phyloP scores from a whole-genome alignment of 2,113 vertebrate species.

The Anser brachyrhynchus region DNA sequence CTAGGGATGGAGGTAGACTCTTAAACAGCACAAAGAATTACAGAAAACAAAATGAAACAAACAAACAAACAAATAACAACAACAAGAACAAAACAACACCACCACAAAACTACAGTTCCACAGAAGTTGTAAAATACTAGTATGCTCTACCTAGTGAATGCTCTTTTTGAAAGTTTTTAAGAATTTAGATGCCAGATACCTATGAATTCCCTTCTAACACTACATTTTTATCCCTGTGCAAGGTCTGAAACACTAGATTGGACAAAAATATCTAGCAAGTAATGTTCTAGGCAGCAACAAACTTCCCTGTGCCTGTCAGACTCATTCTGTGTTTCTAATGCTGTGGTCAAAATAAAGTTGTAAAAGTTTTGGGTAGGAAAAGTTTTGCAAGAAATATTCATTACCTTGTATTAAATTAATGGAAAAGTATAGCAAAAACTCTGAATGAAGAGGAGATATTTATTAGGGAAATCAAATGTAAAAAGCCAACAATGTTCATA shows the following conservation, averaged over 20 bases:
- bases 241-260: not conserved
- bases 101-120: not conserved
- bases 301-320: not conserved
- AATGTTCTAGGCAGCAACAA: not conserved
- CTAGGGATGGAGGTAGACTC: not conserved
- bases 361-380: not conserved
- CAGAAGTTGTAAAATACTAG: not conserved
- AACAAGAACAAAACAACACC: too few relatives aligned
- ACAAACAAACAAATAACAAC: not conserved
- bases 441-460: not conserved
- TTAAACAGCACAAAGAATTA: not conserved
- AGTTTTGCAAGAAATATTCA: not conserved
- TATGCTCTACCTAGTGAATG: not conserved
- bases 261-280: not conserved
- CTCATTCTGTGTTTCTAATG: not conserved
- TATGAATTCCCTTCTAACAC: fast-evolving
- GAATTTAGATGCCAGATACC: not conserved
- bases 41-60: not conserved
- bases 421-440: not conserved
- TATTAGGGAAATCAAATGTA: slow-evolving; percentile 1
- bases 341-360: not conserved
- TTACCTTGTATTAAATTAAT: not conserved
- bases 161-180: not conserved
- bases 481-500: not conserved
- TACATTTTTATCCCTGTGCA: not conserved